phyloP scores from a whole-genome alignment of 2,113 vertebrate species.

The Tenrec ecaudatus region DNA sequence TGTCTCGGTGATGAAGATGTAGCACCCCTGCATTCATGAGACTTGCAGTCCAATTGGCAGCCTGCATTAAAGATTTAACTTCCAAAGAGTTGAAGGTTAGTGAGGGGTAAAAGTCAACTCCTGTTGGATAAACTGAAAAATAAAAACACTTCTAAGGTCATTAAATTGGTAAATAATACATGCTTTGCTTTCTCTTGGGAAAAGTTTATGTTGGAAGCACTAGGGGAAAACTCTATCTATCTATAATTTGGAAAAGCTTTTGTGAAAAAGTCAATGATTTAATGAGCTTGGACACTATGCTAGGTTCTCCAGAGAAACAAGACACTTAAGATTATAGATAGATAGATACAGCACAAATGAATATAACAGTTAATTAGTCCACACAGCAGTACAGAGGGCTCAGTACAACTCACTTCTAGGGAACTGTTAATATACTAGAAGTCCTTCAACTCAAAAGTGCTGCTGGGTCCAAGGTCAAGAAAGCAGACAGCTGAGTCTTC shows the following conservation, averaged over 20 bases:
- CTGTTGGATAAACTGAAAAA: background rate
- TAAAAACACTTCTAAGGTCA: background rate
- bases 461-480: too few species aligned
- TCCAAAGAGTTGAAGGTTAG: background rate
- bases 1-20: background rate
- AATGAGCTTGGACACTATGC: too few species aligned
- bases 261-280: background rate
- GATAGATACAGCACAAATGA: too few species aligned
- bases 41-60: background rate
- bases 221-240: background rate
- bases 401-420: too few species aligned
- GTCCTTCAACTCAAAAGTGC: too few species aligned
- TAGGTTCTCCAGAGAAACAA: too few species aligned
- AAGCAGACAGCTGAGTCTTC: too few species aligned
- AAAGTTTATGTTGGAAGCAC: background rate
- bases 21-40: background rate
- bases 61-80: background rate
- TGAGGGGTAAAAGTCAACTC: background rate
- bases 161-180: background rate
- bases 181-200: background rate
- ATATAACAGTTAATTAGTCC: too few species aligned
- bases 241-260: background rate
- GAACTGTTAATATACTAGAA: too few species aligned
- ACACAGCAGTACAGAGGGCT: too few species aligned
- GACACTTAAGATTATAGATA: too few species aligned